A percentile compares a stretch with the other conserved stretches of the same genome.
phyloP scores from a whole-genome alignment of 1,140 invertebrate species.

The Drosophila arizonae region DNA sequence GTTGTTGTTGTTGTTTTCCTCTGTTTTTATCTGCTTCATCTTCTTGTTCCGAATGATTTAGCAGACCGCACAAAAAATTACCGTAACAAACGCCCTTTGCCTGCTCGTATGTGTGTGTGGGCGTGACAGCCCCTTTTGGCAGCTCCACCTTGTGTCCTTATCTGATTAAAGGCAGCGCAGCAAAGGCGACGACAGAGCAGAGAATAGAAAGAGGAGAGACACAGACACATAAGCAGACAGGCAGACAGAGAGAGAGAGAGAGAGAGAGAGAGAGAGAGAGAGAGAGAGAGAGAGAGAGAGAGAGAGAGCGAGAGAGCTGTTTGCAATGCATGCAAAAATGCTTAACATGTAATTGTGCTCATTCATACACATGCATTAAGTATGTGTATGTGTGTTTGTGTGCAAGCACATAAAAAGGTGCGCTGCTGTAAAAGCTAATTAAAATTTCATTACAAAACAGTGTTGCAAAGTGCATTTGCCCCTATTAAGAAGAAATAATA shows the following conservation, averaged over 20 bases:
- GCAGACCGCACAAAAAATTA: slow-evolving; percentile 11
- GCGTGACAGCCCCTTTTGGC: slow-evolving; percentile 24
- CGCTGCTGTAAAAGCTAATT: slow-evolving; percentile 44
- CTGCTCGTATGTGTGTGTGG: slow-evolving; percentile 11
- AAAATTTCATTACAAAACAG: slow-evolving; percentile 44
- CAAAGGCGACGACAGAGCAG: slow-evolving; percentile 42
- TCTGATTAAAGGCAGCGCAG: slow-evolving; percentile 42
- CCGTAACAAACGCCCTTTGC: slow-evolving; percentile 13
- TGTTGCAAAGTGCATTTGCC: slow-evolving; percentile 31
- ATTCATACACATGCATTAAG: slow-evolving; percentile 8
- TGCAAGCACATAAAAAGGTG: neutral
- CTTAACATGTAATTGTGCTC: slow-evolving; percentile 30
- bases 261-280: neutral
- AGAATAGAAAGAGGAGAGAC: neutral
- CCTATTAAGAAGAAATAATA: slow-evolving; percentile 13
- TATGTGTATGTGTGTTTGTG: slow-evolving; percentile 3
- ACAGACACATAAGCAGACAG: no score
- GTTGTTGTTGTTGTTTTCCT: slow-evolving; percentile 4
- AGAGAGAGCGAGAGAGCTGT: neutral
- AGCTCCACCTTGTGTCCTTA: slow-evolving; percentile 34
- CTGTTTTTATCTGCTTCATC: slow-evolving; percentile 10
- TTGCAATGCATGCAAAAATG: slow-evolving; percentile 13
- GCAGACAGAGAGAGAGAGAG: neutral
- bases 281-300: neutral
- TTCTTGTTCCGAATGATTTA: slow-evolving; percentile 16